A percentile compares a stretch with the other conserved stretches of the same genome.
phyloP scores from a whole-genome alignment of 1,140 invertebrate genomes.

The Sminthurinus signatus region DNA sequence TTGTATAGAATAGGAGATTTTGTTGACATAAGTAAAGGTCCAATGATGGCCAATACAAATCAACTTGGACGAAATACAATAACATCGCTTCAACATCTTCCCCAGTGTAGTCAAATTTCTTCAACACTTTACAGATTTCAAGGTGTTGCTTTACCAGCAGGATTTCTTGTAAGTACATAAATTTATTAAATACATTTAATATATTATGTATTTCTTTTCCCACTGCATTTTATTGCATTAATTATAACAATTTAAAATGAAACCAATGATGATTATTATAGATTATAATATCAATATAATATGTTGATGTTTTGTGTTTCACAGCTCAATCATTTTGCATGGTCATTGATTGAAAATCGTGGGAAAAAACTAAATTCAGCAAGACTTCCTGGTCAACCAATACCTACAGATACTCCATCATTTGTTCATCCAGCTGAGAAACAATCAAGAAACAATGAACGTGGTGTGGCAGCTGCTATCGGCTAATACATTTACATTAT shows the following conservation, averaged over 20 bases:
- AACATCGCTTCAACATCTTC: constrained; percentile 51
- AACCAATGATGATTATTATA: background rate
- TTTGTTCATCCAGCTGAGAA: too few species aligned
- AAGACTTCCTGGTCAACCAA: constrained; percentile 17
- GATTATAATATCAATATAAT: background rate
- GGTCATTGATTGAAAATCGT: constrained; percentile 63
- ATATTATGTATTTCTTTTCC: constrained; percentile 43
- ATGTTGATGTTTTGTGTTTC: constrained; percentile 37
- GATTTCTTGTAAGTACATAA: constrained; percentile 53
- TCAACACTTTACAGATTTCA: constrained; percentile 75
- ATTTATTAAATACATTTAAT: constrained; percentile 18
- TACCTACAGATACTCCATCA: too few species aligned
- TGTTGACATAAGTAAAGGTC: constrained; percentile 85
- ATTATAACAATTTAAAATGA: constrained; percentile 2
- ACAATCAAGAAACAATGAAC: too few species aligned
- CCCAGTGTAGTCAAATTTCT: constrained; percentile 53
- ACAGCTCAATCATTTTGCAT: constrained; percentile 74
- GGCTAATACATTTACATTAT: too few species aligned
- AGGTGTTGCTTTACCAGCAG: constrained; percentile 74
- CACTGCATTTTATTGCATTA: constrained; percentile 16
- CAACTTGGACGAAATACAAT: constrained; percentile 69
- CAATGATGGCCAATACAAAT: constrained; percentile 70
- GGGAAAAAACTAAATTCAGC: constrained; percentile 57
- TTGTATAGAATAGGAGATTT: constrained; percentile 76
- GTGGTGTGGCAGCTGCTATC: too few species aligned